Conservation (phyloP, 2,888 invertebrate species). For the Bugula neritina region DNA sequence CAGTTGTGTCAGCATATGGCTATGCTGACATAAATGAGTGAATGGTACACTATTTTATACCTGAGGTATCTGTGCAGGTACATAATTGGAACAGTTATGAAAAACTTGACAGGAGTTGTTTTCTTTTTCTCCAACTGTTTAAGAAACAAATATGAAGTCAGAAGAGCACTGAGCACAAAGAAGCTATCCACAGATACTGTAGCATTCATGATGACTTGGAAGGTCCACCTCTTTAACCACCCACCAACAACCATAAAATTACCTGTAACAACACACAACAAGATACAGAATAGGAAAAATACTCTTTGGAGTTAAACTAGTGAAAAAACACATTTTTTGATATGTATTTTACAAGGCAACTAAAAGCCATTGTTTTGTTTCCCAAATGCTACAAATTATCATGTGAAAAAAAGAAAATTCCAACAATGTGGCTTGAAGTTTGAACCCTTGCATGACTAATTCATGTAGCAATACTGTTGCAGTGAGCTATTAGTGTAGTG, state of each 20-base stretch:
- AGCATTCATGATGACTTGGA: not conserved
- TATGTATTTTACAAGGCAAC: too few species aligned
- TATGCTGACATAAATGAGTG: not conserved
- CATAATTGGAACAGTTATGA: constrained; percentile 7
- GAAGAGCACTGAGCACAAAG: constrained; percentile 13
- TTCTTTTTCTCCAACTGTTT: not conserved
- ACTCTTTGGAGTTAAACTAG: too few species aligned
- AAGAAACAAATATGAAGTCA: not conserved
- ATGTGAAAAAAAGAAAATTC: too few species aligned
- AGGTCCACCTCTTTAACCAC: constrained; percentile 8
- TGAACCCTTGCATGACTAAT: too few species aligned
- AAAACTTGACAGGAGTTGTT: not conserved
- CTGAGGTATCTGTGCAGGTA: constrained; percentile 24
- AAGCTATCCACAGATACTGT: constrained; percentile 17
- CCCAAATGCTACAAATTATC: too few species aligned
- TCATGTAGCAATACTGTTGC: too few species aligned
- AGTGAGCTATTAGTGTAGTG: too few species aligned
- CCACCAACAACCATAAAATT: not conserved
- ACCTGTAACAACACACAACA: not conserved
- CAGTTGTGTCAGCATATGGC: too few species aligned
- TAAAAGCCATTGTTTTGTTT: too few species aligned
- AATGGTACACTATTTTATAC: not conserved
- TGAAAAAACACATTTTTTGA: too few species aligned
- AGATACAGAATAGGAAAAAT: too few species aligned
- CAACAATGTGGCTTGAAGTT: too few species aligned